Evolutionary conservation across 2,888 invertebrate genomes (phyloP).

Genomic region (Sycophila texana): DNA sequence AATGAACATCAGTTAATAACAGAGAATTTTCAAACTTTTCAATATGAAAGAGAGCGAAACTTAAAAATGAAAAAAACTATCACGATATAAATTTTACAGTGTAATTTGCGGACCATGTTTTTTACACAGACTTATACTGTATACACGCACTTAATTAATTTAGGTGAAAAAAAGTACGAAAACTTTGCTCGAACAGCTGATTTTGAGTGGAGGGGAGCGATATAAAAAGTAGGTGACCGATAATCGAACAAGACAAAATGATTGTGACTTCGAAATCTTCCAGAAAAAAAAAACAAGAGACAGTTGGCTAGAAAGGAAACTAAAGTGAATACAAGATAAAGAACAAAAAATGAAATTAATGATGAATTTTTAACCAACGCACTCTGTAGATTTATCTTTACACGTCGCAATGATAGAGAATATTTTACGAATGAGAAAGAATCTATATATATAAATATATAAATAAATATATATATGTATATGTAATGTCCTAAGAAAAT

Average conservation of each 20-base stretch:
- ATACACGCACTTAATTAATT: slow-evolving; percentile 55
- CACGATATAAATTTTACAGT: slow-evolving; percentile 59
- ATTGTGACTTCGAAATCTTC: slow-evolving; percentile 54
- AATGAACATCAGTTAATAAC: slow-evolving; percentile 30
- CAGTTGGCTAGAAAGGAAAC: slow-evolving; percentile 53
- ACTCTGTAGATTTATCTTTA: slow-evolving; percentile 54
- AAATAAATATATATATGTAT: slow-evolving; percentile 59
- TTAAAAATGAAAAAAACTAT: slow-evolving; percentile 40
- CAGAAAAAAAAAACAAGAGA: slow-evolving; percentile 4
- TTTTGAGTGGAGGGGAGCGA: slow-evolving; percentile 29
- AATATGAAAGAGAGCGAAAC: slow-evolving; percentile 42
- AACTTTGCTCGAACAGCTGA: slow-evolving; percentile 41
- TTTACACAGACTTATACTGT: slow-evolving; percentile 62
- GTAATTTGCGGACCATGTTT: slow-evolving; percentile 64
- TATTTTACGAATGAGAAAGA: slow-evolving; percentile 61
- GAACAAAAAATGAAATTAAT: neutral
- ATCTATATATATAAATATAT: slow-evolving; percentile 56
- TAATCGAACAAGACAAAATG: slow-evolving; percentile 42
- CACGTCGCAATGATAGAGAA: slow-evolving; percentile 56
- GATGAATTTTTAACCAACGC: slow-evolving; percentile 54
- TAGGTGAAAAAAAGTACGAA: slow-evolving; percentile 28
- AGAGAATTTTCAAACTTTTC: slow-evolving; percentile 52
- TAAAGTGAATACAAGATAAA: neutral
- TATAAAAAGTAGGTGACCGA: slow-evolving; percentile 6
- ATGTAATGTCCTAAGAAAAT: slow-evolving; percentile 57